Evolutionary conservation across 2,888 invertebrate species (phyloP), one percentile per base, ranked within the genome.

Genomic region (Andrena flavipes): DNA sequence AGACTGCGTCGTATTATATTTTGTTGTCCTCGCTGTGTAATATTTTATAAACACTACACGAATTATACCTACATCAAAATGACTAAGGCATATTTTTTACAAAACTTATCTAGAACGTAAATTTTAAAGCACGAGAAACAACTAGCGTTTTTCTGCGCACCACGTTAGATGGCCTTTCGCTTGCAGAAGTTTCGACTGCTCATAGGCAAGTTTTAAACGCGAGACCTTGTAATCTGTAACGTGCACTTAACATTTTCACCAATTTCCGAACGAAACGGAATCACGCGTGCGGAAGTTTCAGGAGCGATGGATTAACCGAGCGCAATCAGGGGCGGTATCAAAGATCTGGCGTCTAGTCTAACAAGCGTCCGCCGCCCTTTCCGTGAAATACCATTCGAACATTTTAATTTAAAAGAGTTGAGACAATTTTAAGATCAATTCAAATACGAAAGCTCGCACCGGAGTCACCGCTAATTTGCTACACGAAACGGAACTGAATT

Each of bases 61-160:
- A 82, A 88, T 76, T 72, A 85, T 84, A 85, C 76, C 83, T 79
- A 84, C 72, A 81, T 80, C 86, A 84, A 85, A 84, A 80, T 83
- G 76, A 84, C 77, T 82, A 87, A 87, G 80, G 77, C 83, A 87
- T 90, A 90, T 90, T 90, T 91, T 91, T 88, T 90, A 89, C 88
- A 85, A 88, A 82, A 84, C 76, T 83, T 80, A 84, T 86, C 82
- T 80, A 74, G 84, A 83, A 77, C 73, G 62, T 76, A 81, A 79
- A 80, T 84, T 79, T 82, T 84, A 87, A 81, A 78, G 63, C 71
- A 86, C 76, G 76, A 80, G 63, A 74, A 73, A 62, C 64, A 73
- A 76, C 42, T 63, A 69, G 70, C 56, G 72, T 84, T 74, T 84
- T 84, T 85, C 79, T 84, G 82, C 84, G 79, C 72, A 84, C 76